phyloP scores from a whole-genome alignment of 2,888 invertebrate species.

The Celastrina argiolus region DNA sequence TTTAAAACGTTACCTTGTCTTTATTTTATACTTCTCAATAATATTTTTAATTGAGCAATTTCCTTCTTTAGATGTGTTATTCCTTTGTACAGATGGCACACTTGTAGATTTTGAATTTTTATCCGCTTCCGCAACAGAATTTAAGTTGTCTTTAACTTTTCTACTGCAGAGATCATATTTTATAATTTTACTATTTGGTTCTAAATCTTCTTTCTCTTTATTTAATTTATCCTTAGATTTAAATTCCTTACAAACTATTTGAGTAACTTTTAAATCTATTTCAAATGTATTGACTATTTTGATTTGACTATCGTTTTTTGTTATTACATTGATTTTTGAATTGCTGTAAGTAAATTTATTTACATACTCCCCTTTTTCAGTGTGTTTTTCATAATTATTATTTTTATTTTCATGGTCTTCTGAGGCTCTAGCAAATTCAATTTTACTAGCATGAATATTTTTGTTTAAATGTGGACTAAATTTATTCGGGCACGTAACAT shows the following conservation, averaged over 20 bases:
- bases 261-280: constrained; percentile 55
- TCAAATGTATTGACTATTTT: constrained; percentile 51
- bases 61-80: not conserved
- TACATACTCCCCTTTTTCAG: constrained; percentile 30
- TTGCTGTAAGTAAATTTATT: constrained; percentile 46
- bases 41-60: constrained; percentile 41
- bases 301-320: constrained; percentile 42
- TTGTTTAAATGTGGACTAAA: not conserved
- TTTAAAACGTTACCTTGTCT: constrained; percentile 22
- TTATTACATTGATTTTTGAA: constrained; percentile 47
- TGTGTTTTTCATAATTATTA: not conserved
- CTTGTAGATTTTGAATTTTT: not conserved
- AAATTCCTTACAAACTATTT: constrained; percentile 39
- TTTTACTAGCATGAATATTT: constrained; percentile 3
- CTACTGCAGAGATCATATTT: not conserved
- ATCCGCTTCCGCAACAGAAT: not conserved
- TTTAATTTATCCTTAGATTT: not conserved
- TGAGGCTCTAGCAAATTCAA: constrained; percentile 5
- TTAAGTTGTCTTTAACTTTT: not conserved
- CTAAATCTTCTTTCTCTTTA: not conserved
- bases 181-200: not conserved
- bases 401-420: constrained; percentile 16
- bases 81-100: not conserved
- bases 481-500: not conserved
- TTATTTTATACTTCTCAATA: constrained; percentile 50